Percentiles rank a stretch among this genome's conserved stretches.
Conservation (phyloP, 1,140 invertebrate species). For the Drosophila virilis region DNA sequence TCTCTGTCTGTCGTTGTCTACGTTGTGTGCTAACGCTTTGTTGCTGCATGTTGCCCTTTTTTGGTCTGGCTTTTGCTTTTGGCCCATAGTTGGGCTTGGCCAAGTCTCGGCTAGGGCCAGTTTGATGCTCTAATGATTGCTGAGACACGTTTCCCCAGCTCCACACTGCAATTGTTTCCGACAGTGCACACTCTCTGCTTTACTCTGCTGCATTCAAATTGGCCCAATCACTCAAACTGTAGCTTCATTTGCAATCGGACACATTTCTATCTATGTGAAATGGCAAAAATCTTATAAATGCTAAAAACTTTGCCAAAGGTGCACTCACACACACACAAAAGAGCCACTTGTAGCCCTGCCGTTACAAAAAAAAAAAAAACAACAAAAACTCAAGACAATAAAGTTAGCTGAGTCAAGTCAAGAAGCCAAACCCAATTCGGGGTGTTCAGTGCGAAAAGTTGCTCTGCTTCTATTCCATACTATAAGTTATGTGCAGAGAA, state of each 20-base stretch:
- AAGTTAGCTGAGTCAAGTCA: conserved; percentile 38
- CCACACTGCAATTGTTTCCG: conserved; percentile 12
- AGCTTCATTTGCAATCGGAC: conserved; percentile 61
- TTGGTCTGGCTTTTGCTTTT: conserved; percentile 41
- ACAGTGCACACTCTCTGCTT: conserved; percentile 15
- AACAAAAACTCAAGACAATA: conserved; percentile 55
- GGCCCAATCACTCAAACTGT: conserved; percentile 68
- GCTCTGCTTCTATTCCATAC: conserved; percentile 38
- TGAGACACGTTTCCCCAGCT: conserved; percentile 43
- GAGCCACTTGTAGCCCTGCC: conserved; percentile 44
- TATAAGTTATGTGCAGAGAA: conserved; percentile 72
- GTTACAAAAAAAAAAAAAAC: conserved; percentile 20
- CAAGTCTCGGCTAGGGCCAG: conserved; percentile 14
- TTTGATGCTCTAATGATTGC: conserved; percentile 58
- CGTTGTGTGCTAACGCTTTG: conserved; percentile 2
- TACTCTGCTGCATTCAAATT: conserved; percentile 48
- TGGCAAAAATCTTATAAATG: conserved; percentile 39
- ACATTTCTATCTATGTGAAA: conserved; percentile 21
- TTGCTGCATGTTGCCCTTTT: conserved; percentile 68
- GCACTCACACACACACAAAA: conserved; percentile 35
- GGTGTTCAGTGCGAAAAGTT: conserved; percentile 41
- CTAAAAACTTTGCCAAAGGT: conserved; percentile 49
- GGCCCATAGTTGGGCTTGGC: conserved; percentile 31
- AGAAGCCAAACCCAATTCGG: conserved; percentile 9
- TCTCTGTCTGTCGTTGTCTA: not conserved